Conservation (phyloP, 2,113 vertebrate genomes). For the Oxyura jamaicensis region DNA sequence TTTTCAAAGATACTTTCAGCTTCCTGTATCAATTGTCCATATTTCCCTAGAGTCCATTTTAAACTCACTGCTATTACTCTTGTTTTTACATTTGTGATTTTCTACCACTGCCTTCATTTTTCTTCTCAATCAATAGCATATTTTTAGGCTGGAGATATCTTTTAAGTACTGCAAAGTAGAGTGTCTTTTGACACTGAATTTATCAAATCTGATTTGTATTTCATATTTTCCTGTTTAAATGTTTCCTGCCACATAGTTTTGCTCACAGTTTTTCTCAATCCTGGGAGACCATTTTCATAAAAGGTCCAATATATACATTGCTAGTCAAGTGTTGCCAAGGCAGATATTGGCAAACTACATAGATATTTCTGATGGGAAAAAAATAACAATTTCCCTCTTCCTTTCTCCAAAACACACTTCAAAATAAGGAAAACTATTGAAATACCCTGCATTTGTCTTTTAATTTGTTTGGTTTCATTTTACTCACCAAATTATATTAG, state of each 20-base stretch:
- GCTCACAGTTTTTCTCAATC: conserved; percentile 10
- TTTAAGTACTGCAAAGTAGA: not conserved
- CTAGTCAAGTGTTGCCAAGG: not conserved
- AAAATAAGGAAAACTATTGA: not conserved
- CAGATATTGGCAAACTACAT: not conserved
- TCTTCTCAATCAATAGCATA: not conserved
- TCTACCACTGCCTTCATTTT: conserved; percentile 29
- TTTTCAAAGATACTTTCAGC: conserved; percentile 29
- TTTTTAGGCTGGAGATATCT: not conserved
- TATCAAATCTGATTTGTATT: conserved; percentile 28
- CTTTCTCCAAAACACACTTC: not conserved
- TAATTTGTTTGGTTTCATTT: not conserved
- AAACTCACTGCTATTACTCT: not conserved
- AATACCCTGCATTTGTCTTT: not conserved
- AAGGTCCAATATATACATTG: not conserved
- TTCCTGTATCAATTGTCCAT: conserved; percentile 29
- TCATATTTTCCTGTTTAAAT: conserved; percentile 7
- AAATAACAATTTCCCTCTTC: not conserved
- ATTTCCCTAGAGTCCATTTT: conserved; percentile 15
- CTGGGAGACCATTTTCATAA: conserved; percentile 7
- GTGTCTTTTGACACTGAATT: conserved; percentile 13
- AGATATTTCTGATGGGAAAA: conserved; percentile 9
- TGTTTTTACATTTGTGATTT: not conserved
- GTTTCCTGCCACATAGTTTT: conserved; percentile 15
- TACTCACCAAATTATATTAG: not conserved